These are phyloP conservation scores for Ariopsis seemanni DNA, from an alignment of 2,113 vertebrate species.

Conservation along the genomic window DNA sequence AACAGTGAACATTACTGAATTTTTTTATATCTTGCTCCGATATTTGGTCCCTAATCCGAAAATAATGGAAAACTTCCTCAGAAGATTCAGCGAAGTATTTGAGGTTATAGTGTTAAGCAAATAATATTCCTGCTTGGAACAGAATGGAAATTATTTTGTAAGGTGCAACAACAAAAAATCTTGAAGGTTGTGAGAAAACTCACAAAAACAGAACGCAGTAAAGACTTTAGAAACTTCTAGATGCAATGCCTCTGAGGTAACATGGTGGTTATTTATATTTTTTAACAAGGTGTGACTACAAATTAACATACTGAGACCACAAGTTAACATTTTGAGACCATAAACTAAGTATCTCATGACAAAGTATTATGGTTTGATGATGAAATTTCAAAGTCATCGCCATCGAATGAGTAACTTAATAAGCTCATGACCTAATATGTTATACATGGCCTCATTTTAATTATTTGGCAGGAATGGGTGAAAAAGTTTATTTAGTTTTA, in stretches of 20 bases:
- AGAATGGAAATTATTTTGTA: not conserved
- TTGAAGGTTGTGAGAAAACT: too few species aligned
- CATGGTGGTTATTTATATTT: not conserved
- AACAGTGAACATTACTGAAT: not conserved
- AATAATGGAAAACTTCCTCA: not conserved
- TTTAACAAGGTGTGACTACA: not conserved
- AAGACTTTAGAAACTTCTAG: not conserved
- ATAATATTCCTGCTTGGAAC: not conserved
- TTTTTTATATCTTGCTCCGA: not conserved
- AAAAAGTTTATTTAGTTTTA: not conserved
- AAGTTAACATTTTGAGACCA: not conserved
- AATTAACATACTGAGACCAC: not conserved
- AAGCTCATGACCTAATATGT: not conserved
- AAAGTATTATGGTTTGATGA: not conserved
- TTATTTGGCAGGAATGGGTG: not conserved
- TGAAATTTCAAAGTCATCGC: not conserved
- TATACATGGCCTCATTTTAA: not conserved
- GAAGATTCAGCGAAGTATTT: not conserved
- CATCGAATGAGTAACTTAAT: not conserved
- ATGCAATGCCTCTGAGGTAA: not conserved
- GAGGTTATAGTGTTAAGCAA: too few species aligned
- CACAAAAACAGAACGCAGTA: not conserved
- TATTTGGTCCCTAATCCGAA: not conserved
- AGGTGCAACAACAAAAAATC: too few species aligned
- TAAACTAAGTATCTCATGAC: not conserved